These are phyloP conservation scores for Brachyistius frenatus DNA, from an alignment of 2,113 vertebrate genomes.

Conservation along the genomic window DNA sequence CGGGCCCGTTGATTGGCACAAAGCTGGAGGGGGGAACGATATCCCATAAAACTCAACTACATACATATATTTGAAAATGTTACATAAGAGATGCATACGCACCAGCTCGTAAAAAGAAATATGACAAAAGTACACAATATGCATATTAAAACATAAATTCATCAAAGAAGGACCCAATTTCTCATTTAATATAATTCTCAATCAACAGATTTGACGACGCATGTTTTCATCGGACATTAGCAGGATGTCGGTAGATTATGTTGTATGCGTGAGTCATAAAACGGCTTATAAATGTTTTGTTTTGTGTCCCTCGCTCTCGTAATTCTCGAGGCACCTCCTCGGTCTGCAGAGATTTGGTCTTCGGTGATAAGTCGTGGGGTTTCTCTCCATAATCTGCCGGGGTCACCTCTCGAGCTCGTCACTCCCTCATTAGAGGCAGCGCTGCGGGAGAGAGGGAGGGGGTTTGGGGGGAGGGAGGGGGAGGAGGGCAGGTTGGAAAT, in stretches of 20 bases:
- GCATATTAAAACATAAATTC: too few relatives aligned
- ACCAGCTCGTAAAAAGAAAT: too few relatives aligned
- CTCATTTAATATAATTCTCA: neutral
- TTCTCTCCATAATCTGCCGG: constrained; percentile 31
- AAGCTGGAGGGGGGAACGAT: too few relatives aligned
- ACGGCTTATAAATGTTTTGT: neutral
- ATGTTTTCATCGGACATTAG: neutral
- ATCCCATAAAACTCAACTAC: too few relatives aligned
- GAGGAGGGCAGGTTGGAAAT: constrained; percentile 60
- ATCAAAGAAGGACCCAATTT: too few relatives aligned
- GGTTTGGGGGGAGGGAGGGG: constrained; percentile 15
- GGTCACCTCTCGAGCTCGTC: constrained; percentile 38
- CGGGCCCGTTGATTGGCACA: too few relatives aligned
- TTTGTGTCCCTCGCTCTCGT: neutral
- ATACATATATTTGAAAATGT: too few relatives aligned
- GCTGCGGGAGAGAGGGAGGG: constrained; percentile 45
- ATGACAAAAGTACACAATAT: too few relatives aligned
- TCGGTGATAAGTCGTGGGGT: constrained; percentile 17
- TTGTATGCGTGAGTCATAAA: neutral
- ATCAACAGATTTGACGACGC: neutral
- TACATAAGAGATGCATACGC: too few relatives aligned
- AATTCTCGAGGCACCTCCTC: neutral
- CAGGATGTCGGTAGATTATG: too few relatives aligned
- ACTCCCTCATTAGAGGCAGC: constrained; percentile 46
- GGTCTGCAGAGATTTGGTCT: neutral